Base-by-base conservation (phyloP, 2,113 vertebrate genomes). In the Ramphastos sulfuratus region DNA sequence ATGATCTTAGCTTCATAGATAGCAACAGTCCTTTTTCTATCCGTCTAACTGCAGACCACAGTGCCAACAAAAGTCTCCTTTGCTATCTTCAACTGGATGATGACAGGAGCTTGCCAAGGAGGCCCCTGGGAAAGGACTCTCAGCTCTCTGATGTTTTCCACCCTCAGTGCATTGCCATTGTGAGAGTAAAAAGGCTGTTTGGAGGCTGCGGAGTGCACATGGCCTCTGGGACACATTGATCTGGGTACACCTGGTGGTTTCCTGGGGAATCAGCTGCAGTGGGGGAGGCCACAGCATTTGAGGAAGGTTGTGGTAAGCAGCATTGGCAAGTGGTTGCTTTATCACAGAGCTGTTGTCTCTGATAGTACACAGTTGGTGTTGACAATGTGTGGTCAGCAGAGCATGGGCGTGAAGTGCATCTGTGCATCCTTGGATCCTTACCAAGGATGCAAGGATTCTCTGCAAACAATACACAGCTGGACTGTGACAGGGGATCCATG, bases 401-500 rank as follows among this genome's bases (percentile, higher is more conserved):
- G 30, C 31, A 39, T 0, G 7, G 27, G 33, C 35, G 50, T 52
- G 69, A 73, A 42, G 27, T 9, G 7, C 4, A 42, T 42, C 42
- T 9, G 7, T 42, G 15, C 42, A 42, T 42, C 39, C 39, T 42
- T 42, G 13, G 9, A 7, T 30, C 16, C 8, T 73, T 37, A 31
- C 18, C 1, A n/a, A n/a, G n/a, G n/a, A n/a, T n/a, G n/a, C n/a
- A n/a, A n/a, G n/a, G n/a, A 0, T 15, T 31, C 21, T 48, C 58
- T 63, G 24, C 37, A 48, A 69, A 28, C n/a, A 30, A 33, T 25
- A 73, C 24, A 6, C 28, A 42, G 77, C 33, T 65, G 61, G 11
- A 15, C 17, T 0, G 0, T 42, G 64, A 14, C 30, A 2, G 30
- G 69, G 27, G 44, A 55, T 55, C 25, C 27, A 50, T 50, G 10